Evolutionary conservation across 2,797 vertebrate genomes (phyloP).

Genomic region (Micromesistius poutassou): DNA sequence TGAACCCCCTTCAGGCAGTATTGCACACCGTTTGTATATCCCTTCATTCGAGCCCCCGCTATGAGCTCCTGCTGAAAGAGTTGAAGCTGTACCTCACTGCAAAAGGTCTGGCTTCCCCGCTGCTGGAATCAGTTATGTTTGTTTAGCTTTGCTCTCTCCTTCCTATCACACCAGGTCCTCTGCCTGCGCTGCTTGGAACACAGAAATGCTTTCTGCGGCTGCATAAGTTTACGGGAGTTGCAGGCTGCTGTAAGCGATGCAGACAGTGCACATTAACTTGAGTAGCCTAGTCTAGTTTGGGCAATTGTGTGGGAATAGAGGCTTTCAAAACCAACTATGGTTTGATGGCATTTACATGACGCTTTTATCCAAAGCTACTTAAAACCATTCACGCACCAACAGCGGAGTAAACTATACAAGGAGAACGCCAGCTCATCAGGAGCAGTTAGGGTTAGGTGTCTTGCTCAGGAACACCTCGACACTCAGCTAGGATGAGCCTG

Average conservation of each 20-base stretch:
- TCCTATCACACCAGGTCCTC: slow-evolving; percentile 24
- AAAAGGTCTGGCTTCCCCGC: neutral
- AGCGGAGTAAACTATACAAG: too few relatives aligned
- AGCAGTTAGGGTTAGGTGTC: too few relatives aligned
- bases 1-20: neutral
- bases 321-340: too few relatives aligned
- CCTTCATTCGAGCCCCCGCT: neutral
- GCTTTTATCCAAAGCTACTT: too few relatives aligned
- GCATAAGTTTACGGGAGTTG: neutral
- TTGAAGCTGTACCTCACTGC: neutral
- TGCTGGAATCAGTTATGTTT: slow-evolving; percentile 15
- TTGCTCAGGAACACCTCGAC: too few relatives aligned
- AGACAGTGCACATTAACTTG: too few relatives aligned
- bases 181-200: slow-evolving; percentile 29
- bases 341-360: too few relatives aligned
- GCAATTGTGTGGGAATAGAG: too few relatives aligned
- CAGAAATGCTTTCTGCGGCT: slow-evolving; percentile 4
- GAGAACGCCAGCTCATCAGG: too few relatives aligned
- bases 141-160: slow-evolving; percentile 40
- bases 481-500: too few relatives aligned
- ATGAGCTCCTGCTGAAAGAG: neutral
- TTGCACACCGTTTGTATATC: neutral
- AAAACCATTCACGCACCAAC: too few relatives aligned
- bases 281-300: neutral
- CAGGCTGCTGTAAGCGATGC: neutral